Evolutionary conservation across 2,113 vertebrate genomes (phyloP), one percentile per base, ranked within the genome.

Genomic region (Carassius gibelio): DNA sequence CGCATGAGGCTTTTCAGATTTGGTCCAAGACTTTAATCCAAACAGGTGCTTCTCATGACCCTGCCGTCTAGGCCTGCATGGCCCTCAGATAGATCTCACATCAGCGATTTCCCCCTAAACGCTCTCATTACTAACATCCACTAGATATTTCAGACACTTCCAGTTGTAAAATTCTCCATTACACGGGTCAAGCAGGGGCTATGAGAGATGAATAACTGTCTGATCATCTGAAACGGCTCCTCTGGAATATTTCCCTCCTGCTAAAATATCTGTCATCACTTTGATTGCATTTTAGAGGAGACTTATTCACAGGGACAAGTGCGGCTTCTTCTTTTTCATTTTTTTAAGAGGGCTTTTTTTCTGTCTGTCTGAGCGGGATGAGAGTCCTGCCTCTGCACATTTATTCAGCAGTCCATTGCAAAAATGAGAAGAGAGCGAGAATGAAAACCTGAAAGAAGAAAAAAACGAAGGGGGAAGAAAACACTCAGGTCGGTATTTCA

Each of bases 231-330:
- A 62, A 92, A 90, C 0, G 3, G 84, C 89, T 87, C 88, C 88
- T 92, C 94, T 94, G 94, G 85, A 92, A 94, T 91, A 95, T 94
- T 90, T 88, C 83, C 88, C 94, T 92, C 88, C 91, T 61, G 85
- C 92, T 92, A 93, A 95, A 90, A 93, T 92, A 93, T 90, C 93
- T 90, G 87, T 94, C 95, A 93, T 91, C 68, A 75, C 93, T 93
- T 93, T 95, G 93, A 96, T 96, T 96, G 93, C 92, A 91, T 94
- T 93, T 96, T 95, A 94, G 93, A 89, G 91, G 89, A 94, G 95
- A 92, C 90, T 94, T 95, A 96, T 95, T 96, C 93, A 88, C 87
- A 52, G 88, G 71, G 93, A 94, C 93, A 93, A 93, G 91, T 93
- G 90, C 88, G 91, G 90, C 88, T 89, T 93, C 96, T 90, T 93